Percentiles rank a stretch among this genome's conserved stretches.
phyloP scores from a whole-genome alignment of 2,797 vertebrate genomes.

The Hypotaenidia philippensis region DNA sequence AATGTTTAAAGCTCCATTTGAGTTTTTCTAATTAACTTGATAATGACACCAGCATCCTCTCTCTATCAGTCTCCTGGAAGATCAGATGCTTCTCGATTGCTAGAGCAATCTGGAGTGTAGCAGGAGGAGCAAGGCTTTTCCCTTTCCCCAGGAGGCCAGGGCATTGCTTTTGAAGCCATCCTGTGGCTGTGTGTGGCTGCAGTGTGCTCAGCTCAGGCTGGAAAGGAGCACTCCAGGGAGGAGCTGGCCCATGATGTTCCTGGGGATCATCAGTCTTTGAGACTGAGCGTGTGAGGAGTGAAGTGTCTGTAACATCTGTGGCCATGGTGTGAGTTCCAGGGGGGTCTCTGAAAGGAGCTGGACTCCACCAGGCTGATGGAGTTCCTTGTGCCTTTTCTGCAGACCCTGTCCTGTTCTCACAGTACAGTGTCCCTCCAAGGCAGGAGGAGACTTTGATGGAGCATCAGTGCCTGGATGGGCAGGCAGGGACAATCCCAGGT shows the following conservation, averaged over 20 bases:
- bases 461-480: not conserved
- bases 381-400: not conserved
- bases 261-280: not conserved
- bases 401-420: too few relatives aligned
- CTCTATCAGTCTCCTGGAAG: conserved; percentile 8
- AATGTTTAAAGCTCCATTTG: conserved; percentile 59
- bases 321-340: not conserved
- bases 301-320: not conserved
- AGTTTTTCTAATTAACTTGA: conserved; percentile 46
- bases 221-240: fast-evolving
- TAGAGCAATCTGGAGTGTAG: not conserved
- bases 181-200: fast-evolving
- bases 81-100: not conserved
- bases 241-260: not conserved
- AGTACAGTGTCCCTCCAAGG: fast-evolving
- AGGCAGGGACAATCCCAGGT: not conserved
- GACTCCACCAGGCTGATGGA: not conserved
- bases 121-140: not conserved
- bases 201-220: fast-evolving
- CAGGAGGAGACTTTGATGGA: not conserved
- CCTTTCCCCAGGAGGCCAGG: fast-evolving
- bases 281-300: fast-evolving
- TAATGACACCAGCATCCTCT: conserved; percentile 44
- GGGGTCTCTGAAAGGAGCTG: not conserved
- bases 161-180: fast-evolving